Evolutionary conservation across 2,113 vertebrate genomes (phyloP).

Genomic region (Urocynchramus pylzowi): DNA sequence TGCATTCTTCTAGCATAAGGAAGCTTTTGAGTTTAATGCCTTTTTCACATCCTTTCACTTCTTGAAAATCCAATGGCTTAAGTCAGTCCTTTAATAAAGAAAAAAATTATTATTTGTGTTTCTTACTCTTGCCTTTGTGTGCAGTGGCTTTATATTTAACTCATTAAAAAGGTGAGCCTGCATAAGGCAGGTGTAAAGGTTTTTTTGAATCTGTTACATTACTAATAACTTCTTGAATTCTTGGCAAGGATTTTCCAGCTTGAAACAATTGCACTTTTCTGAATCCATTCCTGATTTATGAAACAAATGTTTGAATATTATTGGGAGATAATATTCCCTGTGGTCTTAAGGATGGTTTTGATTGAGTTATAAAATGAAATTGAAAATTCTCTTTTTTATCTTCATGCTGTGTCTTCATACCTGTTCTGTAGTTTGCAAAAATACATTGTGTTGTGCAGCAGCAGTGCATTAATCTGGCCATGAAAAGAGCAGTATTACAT

Average conservation of each 20-base stretch:
- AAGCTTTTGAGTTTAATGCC: background rate
- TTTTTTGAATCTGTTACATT: background rate
- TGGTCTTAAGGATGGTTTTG: background rate
- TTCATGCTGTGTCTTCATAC: background rate
- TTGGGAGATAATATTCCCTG: background rate
- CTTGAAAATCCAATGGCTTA: background rate
- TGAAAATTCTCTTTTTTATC: background rate
- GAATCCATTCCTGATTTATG: background rate
- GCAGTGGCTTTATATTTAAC: background rate
- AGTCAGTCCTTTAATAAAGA: background rate
- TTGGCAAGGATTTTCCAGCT: background rate
- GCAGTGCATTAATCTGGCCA: background rate
- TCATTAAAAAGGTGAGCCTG: background rate
- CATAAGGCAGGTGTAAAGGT: background rate
- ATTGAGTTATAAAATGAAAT: background rate
- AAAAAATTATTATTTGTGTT: background rate
- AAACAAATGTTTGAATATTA: background rate
- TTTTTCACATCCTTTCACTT: background rate
- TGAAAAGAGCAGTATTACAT: background rate
- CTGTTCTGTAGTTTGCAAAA: background rate
- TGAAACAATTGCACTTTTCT: background rate
- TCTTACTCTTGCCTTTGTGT: background rate
- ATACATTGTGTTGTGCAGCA: background rate
- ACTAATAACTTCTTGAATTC: background rate
- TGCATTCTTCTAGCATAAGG: background rate